phyloP scores from a whole-genome alignment of 2,797 vertebrate genomes.

The Chiroxiphia lanceolata region DNA sequence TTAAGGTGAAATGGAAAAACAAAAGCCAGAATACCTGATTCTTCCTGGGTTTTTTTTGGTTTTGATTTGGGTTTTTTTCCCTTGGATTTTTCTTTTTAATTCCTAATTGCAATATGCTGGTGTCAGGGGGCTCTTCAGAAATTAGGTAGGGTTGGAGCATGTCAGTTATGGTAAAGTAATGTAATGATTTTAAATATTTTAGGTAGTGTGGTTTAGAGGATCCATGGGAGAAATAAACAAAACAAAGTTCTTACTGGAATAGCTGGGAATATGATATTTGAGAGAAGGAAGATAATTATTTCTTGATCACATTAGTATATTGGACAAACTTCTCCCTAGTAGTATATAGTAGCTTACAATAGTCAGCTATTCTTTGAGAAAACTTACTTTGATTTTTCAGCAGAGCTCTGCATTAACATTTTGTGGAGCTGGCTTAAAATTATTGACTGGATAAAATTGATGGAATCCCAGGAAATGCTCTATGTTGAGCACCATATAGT shows the following conservation, averaged over 20 bases:
- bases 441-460: neutral
- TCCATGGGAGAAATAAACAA: neutral
- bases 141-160: neutral
- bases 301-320: neutral
- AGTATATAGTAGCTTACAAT: neutral
- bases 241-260: neutral
- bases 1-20: slow-evolving; percentile 43
- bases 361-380: neutral
- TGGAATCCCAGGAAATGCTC: slow-evolving; percentile 2
- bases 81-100: neutral
- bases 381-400: neutral
- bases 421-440: neutral
- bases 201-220: neutral
- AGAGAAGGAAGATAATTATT: neutral
- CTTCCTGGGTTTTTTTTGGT: neutral
- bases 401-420: slow-evolving; percentile 1
- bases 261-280: neutral
- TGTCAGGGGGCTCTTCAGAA: neutral
- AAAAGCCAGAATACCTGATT: neutral
- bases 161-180: neutral
- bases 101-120: neutral
- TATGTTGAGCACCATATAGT: neutral
- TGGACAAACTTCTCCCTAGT: neutral
- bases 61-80: neutral
- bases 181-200: neutral